Conservation (phyloP, 53 echinoderm and acorn worm genomes). For the Stichopus horrens region DNA sequence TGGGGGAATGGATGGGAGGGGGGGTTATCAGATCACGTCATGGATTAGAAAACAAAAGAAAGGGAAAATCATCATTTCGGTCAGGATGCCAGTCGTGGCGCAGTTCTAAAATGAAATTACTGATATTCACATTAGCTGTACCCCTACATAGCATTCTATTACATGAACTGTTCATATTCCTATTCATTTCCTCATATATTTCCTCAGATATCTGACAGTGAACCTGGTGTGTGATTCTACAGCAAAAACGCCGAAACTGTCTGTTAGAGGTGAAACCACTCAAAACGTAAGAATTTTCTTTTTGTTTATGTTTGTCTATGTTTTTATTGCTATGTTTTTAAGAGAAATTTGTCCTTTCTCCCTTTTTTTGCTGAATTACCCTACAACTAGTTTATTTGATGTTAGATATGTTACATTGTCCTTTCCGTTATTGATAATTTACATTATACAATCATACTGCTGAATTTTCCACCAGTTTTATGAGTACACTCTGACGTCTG, state of each 20-base stretch:
- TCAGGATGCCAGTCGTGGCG: no score
- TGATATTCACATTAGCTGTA: no score
- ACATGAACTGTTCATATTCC: background rate
- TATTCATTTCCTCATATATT: background rate
- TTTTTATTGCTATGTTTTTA: no score
- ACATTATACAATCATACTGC: no score
- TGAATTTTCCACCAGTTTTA: background rate
- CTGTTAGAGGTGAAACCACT: constrained; percentile 1
- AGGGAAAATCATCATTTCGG: no score
- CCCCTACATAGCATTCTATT: no score
- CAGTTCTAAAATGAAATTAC: no score
- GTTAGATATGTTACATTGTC: no score
- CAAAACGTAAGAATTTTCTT: background rate
- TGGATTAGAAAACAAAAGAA: no score
- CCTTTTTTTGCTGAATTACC: background rate
- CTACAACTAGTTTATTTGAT: background rate
- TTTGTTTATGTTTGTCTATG: background rate
- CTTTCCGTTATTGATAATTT: no score
- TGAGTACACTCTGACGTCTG: constrained; percentile 26
- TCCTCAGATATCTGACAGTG: constrained; percentile 13
- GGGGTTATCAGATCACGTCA: no score
- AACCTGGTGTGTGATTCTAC: constrained; percentile 18
- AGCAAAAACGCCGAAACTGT: background rate
- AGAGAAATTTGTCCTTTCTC: background rate
- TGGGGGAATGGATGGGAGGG: no score